Evolutionary conservation across 2,113 vertebrate species (phyloP).

Genomic region (Salvelinus alpinus): DNA sequence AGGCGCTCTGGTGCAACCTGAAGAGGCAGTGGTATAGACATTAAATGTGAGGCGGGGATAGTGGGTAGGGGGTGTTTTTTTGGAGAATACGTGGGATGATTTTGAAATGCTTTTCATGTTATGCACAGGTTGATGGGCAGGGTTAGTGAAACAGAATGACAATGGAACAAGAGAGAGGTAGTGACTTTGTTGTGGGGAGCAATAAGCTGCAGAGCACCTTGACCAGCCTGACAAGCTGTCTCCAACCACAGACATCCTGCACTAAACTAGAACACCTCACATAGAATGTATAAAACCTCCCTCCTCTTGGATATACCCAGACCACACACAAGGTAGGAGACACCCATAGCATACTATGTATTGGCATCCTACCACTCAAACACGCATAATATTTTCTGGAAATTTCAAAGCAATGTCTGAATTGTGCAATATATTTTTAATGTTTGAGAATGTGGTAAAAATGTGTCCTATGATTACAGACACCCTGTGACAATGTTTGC

Average conservation of each 20-base stretch:
- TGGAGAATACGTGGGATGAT: not conserved
- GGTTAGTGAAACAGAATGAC: conserved; percentile 27
- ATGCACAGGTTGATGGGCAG: conserved; percentile 33
- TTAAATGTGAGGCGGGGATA: not conserved
- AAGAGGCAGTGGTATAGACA: not conserved
- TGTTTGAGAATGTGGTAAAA: conserved; percentile 34
- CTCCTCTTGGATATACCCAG: conserved; percentile 18
- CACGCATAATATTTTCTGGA: conserved; percentile 13
- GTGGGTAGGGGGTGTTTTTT: not conserved
- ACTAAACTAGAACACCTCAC: conserved; percentile 31
- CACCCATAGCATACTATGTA: conserved; percentile 7
- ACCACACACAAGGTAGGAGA: conserved; percentile 31
- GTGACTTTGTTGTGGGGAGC: conserved; percentile 32
- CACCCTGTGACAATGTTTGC: conserved; percentile 47
- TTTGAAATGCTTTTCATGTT: conserved; percentile 16
- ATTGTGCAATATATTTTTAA: conserved; percentile 29
- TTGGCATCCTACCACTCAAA: conserved; percentile 14
- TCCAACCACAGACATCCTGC: not conserved
- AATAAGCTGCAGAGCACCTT: conserved; percentile 41
- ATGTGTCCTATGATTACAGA: conserved; percentile 32
- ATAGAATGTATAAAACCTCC: conserved; percentile 21
- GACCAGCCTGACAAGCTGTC: conserved; percentile 13
- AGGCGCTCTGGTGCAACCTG: conserved; percentile 34
- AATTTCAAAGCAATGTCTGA: conserved; percentile 40
- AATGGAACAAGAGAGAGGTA: conserved; percentile 29